A percentile compares a stretch with the other conserved stretches of the same genome.
phyloP scores from a whole-genome alignment of 2,797 vertebrate species.

The Psittacula derbiana region DNA sequence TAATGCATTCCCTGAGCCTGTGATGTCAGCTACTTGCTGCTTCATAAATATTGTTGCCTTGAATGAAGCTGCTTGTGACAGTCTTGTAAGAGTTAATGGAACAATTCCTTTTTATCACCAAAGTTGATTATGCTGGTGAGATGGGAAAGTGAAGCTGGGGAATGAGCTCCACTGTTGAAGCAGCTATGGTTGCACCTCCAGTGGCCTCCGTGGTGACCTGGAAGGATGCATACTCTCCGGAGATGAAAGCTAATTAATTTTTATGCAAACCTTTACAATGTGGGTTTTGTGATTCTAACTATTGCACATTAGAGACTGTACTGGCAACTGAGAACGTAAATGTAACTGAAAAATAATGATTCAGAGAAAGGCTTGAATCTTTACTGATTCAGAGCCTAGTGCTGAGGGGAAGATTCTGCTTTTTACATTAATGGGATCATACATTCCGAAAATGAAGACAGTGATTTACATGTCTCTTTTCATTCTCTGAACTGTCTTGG shows the following conservation, averaged over 20 bases:
- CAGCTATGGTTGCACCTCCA: conserved; percentile 39
- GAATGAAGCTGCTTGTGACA: conserved; percentile 22
- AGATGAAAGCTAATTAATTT: conserved; percentile 59
- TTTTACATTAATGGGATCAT: not conserved
- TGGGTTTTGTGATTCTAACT: conserved; percentile 56
- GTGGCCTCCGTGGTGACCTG: conserved; percentile 41
- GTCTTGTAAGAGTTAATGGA: conserved; percentile 20
- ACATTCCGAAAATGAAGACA: not conserved
- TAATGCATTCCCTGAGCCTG: not conserved
- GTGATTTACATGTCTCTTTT: not conserved
- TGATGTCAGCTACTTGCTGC: conserved; percentile 18
- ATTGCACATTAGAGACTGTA: not conserved
- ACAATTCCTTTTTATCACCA: conserved; percentile 27
- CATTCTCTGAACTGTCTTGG: not conserved
- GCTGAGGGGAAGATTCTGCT: not conserved
- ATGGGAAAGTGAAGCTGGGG: conserved; percentile 3
- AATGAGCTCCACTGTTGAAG: not conserved
- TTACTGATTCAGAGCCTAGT: not conserved
- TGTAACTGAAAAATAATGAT: not conserved
- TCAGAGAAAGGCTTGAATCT: not conserved
- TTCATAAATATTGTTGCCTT: not conserved
- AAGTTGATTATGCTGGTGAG: conserved; percentile 27
- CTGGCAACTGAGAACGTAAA: not conserved
- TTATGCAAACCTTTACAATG: conserved; percentile 43
- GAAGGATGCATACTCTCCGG: conserved; percentile 45